A percentile compares a stretch with the other conserved stretches of the same genome.
Evolutionary conservation across 2,888 invertebrate species (phyloP).

Genomic region (Ectemnius lituratus): DNA sequence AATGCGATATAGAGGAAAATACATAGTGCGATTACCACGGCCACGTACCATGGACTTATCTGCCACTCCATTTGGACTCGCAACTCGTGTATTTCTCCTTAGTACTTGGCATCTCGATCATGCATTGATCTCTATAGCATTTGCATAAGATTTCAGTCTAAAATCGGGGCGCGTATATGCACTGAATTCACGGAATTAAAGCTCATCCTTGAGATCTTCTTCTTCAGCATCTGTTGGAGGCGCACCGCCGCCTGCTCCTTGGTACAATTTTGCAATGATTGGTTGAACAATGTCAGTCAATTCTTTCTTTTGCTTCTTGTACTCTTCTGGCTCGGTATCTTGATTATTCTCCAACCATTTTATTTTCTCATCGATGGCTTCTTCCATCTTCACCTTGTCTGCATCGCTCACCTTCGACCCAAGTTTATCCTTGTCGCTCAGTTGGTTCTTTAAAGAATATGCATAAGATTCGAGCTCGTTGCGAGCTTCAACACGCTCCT

Average conservation of each 20-base stretch:
- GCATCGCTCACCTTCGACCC: constrained; percentile 93
- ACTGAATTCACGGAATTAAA: constrained; percentile 79
- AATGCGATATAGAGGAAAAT: constrained; percentile 57
- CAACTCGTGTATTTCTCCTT: constrained; percentile 43
- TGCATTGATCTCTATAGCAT: constrained; percentile 62
- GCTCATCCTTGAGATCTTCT: constrained; percentile 85
- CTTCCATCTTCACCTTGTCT: constrained; percentile 96
- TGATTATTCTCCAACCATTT: constrained; percentile 98
- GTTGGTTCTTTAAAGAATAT: constrained; percentile 98
- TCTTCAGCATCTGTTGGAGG: constrained; percentile 85
- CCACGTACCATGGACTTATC: constrained; percentile 30
- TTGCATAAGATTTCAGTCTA: constrained; percentile 72
- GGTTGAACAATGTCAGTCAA: constrained; percentile 97
- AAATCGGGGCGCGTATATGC: constrained; percentile 52
- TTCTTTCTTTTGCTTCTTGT: constrained; percentile 96
- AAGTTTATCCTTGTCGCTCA: constrained; percentile 97
- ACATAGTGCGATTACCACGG: constrained; percentile 50
- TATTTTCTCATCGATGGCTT: constrained; percentile 97
- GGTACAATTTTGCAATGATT: constrained; percentile 97
- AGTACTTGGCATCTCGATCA: constrained; percentile 42
- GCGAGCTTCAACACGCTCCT: constrained; percentile 96
- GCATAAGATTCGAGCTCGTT: constrained; percentile 98
- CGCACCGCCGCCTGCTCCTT: constrained; percentile 89
- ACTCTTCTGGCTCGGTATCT: constrained; percentile 94
- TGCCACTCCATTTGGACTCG: constrained; percentile 31